Evolutionary conservation across 2,113 vertebrate genomes (phyloP), one percentile per base, ranked within the genome.

Genomic region (Pholis gunnellus): DNA sequence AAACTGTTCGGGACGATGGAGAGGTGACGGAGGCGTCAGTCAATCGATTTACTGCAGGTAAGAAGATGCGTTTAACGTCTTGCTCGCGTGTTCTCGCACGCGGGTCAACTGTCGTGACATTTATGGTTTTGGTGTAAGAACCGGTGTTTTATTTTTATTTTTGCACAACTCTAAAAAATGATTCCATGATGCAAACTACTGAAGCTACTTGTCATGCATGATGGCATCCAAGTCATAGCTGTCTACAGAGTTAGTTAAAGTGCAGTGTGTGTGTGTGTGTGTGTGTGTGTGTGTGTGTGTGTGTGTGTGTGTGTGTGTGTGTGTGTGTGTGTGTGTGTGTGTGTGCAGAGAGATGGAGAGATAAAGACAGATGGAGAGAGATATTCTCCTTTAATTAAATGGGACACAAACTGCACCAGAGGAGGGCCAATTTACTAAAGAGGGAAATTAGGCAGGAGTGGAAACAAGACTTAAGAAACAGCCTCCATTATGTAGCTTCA

Each of bases 21-120:
- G 86, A 92, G 57, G 79, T 85, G 87, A 78, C 52, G 17, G 89
- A 60, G n/a, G 73, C 77, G 83, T 5, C 88, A 18, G 80, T 79
- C 0, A 91, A 91, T 27, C 82, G 56, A 18, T 90, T 93, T 9
- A 85, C 85, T 1, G 56, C 66, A 92, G 94, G 94, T 95, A 93
- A 82, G 69, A 42, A 57, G 10, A 14, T 3, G 10, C 22, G 0
- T 17, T 34, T 82, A 1, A 46, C 1, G n/a, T n/a, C 6, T 4
- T 9, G 1, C 5, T 20, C 11, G 14, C 29, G 20, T 0, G 0
- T 15, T 29, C 29, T 29, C 2, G 25, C 14, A 6, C 44, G 15
- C 22, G 4, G 7, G 29, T 52, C 1, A 54, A 31, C 57, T 34
- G 25, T 22, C 14, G 0, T 42, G 17, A 34, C 38, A n/a, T 20